Evolutionary conservation across 53 echinoderm and acorn worm genomes (phyloP).

Genomic region (Echinometra lucunter): DNA sequence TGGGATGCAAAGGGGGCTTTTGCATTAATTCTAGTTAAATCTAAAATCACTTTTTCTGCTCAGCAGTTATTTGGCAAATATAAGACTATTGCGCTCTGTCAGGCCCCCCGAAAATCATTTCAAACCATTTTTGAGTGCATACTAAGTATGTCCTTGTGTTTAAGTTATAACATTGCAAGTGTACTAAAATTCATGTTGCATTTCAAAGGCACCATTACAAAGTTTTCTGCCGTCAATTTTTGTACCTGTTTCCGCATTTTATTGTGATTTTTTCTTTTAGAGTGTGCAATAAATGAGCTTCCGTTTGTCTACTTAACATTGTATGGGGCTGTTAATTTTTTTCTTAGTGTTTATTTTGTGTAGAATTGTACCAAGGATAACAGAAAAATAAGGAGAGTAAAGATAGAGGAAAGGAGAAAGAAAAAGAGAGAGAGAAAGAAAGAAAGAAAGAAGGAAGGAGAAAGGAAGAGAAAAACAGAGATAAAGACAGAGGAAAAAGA

Average conservation of each 20-base stretch:
- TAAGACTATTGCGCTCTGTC: too few relatives aligned
- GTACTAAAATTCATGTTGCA: too few relatives aligned
- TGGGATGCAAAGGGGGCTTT: too few relatives aligned
- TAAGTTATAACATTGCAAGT: too few relatives aligned
- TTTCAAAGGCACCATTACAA: too few relatives aligned
- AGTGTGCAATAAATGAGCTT: slow-evolving; percentile 24
- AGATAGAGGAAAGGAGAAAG: not conserved
- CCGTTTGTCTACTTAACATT: not conserved
- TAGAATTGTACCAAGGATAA: not conserved
- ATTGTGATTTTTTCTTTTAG: not conserved
- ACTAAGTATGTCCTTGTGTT: too few relatives aligned
- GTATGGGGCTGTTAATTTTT: not conserved
- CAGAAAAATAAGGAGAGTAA: not conserved
- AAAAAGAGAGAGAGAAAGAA: not conserved
- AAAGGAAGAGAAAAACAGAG: not conserved
- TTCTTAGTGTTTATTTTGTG: not conserved
- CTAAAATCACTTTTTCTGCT: too few relatives aligned
- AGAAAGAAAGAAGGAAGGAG: not conserved
- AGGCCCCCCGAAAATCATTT: too few relatives aligned
- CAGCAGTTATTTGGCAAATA: too few relatives aligned
- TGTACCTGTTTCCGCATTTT: not conserved
- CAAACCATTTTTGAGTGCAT: too few relatives aligned
- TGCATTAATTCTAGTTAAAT: too few relatives aligned
- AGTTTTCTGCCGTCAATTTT: not conserved
- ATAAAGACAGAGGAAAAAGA: not conserved